Evolutionary conservation across 2,888 invertebrate species (phyloP).

Genomic region (Crematogaster levior): DNA sequence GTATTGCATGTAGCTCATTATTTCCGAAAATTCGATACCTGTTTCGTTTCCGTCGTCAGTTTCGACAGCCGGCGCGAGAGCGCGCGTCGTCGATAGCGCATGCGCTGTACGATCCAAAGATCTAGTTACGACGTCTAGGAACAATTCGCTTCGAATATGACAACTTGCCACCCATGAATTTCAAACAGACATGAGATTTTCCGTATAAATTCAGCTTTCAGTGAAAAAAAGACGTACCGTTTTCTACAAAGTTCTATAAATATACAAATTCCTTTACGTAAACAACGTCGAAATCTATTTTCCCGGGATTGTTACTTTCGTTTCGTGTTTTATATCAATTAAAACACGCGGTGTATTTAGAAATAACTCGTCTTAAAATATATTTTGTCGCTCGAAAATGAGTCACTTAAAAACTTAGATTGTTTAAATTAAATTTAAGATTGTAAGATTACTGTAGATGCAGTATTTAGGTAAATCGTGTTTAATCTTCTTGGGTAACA

Average conservation of each 20-base stretch:
- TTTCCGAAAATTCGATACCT: slow-evolving; percentile 54
- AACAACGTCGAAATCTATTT: background rate
- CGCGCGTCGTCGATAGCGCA: slow-evolving; percentile 20
- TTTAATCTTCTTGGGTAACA: background rate
- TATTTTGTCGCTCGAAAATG: background rate
- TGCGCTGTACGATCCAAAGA: slow-evolving; percentile 4
- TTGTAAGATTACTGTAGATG: background rate
- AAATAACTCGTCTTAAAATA: background rate
- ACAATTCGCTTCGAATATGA: slow-evolving; percentile 1
- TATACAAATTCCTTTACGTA: background rate
- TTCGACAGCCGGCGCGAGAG: slow-evolving; percentile 45
- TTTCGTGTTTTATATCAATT: background rate
- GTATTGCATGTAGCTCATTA: slow-evolving; percentile 44
- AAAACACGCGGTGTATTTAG: background rate
- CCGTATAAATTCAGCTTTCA: background rate
- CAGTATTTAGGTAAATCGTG: background rate
- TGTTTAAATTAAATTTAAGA: no score
- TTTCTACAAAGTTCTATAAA: background rate
- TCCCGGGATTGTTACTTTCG: background rate
- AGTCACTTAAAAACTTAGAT: background rate
- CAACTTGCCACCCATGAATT: background rate
- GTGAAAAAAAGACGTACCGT: background rate
- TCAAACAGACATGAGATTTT: background rate
- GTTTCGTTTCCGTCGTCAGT: slow-evolving; percentile 41
- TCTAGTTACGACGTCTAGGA: background rate